phyloP scores from a whole-genome alignment of 2,797 vertebrate genomes.

The Selene dorsalis region DNA sequence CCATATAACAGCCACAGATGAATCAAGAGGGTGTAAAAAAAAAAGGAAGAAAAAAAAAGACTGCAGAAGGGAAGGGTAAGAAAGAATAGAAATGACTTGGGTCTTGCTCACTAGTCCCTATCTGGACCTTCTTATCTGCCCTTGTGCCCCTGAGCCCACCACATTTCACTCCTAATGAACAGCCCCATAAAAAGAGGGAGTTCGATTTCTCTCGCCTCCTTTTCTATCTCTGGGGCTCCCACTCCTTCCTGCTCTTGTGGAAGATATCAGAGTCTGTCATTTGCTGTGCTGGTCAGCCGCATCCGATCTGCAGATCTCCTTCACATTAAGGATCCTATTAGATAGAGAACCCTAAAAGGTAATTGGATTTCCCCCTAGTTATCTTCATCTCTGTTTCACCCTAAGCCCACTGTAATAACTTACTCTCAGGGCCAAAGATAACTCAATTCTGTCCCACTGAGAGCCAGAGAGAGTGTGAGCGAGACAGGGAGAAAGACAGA shows the following conservation, averaged over 20 bases:
- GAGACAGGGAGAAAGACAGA: slow-evolving; percentile 53
- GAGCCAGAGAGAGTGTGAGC: slow-evolving; percentile 61
- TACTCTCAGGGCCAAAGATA: slow-evolving; percentile 96
- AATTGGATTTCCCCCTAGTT: slow-evolving; percentile 99
- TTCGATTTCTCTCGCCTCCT: slow-evolving; percentile 83
- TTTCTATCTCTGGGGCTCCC: slow-evolving; percentile 65
- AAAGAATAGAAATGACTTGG: slow-evolving; percentile 78
- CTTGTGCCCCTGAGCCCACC: slow-evolving; percentile 82
- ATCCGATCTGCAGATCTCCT: slow-evolving; percentile 95
- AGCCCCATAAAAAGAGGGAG: slow-evolving; percentile 84
- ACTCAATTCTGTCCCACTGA: slow-evolving; percentile 94
- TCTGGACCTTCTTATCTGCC: slow-evolving; percentile 85
- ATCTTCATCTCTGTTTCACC: slow-evolving; percentile 99
- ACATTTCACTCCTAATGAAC: slow-evolving; percentile 91
- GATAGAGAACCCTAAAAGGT: slow-evolving; percentile 99
- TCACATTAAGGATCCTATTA: slow-evolving; percentile 99
- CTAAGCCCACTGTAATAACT: slow-evolving; percentile 95
- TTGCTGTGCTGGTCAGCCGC: slow-evolving; percentile 82
- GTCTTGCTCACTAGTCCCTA: slow-evolving; percentile 76
- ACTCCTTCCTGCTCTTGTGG: slow-evolving; percentile 68
- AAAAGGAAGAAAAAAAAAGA: slow-evolving; percentile 23
- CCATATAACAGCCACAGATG: slow-evolving; percentile 64
- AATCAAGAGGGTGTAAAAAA: slow-evolving; percentile 63
- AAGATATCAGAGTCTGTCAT: slow-evolving; percentile 88
- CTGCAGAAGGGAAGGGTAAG: slow-evolving; percentile 33